Base-by-base conservation (phyloP, 2,888 invertebrate genomes). In the Spatulosminthurus flaviceps region DNA sequence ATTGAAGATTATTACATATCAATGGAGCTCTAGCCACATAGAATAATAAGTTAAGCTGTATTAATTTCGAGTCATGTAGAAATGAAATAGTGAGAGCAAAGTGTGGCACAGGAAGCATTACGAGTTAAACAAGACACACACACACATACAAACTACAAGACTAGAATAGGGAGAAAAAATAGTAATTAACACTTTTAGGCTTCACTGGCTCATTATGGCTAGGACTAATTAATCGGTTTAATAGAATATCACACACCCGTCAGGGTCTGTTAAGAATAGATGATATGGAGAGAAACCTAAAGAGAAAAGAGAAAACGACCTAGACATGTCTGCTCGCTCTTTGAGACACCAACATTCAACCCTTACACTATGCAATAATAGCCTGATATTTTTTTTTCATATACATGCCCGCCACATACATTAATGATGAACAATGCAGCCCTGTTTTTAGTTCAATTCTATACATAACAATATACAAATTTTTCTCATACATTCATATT, bases 141-240 rank as follows among this genome's bases (percentile, higher is more conserved):
- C 5, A 34, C 5, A 34, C 5, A 34, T 4, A 34, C 5, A 34
- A 9, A 34, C 5, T 7, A 9, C 4, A 9, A 34, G 34, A 34
- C 5, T 7, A 9, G 9, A 9, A 34, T 4, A 34, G 34, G 9
- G 34, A 34, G 34, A 34, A 51, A 51, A 51, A 51, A 34, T 34
- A 26, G 64, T 64, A 64, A 64, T 64, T 64, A 64, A 64, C 64
- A 64, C 64, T 64, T 64, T 64, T 64, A 64, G 64, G 64, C 64
- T 64, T 64, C 64, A 64, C 26, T 26, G 64, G n/a, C 64, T 64
- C 51, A 51, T 51, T 51, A 51, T 51, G n/a, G 51, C 9, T 16
- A 19, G 24, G 24, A 26, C 64, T 26, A 64, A 64, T 24, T 24
- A 64, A 64, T 26, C 22, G 24, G 64, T 64, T 64, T 64, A 64